These are phyloP conservation scores for Ceratina calcarata DNA, from an alignment of 1,140 invertebrate species.

Conservation along the genomic window DNA sequence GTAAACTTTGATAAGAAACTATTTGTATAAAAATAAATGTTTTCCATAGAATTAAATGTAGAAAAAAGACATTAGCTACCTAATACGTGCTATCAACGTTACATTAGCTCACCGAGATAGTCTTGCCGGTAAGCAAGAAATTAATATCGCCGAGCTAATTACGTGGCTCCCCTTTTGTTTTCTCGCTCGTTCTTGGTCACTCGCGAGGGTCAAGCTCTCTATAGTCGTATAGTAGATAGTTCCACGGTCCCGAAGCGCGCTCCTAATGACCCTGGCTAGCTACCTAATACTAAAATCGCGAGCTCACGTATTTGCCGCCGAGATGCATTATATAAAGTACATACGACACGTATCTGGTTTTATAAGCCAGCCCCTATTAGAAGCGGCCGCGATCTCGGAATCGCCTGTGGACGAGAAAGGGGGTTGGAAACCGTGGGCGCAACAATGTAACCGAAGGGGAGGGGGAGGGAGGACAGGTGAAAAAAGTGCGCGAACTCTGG, in stretches of 20 bases:
- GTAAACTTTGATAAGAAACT: no score
- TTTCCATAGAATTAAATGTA: no score
- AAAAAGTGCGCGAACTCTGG: slow-evolving; percentile 62
- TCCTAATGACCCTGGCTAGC: slow-evolving; percentile 43
- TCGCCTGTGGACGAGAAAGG: slow-evolving; percentile 18
- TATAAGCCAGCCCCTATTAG: slow-evolving; percentile 69
- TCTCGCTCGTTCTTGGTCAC: neutral
- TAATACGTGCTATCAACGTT: no score
- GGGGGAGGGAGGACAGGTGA: slow-evolving; percentile 42
- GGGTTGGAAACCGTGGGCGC: slow-evolving; percentile 17
- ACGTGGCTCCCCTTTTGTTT: slow-evolving; percentile 14
- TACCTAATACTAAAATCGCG: slow-evolving; percentile 57
- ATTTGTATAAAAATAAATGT: no score
- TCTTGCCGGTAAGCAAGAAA: slow-evolving; percentile 15
- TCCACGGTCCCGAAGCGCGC: slow-evolving; percentile 37
- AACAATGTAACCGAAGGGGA: neutral
- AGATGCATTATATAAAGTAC: slow-evolving; percentile 57
- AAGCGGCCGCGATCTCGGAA: slow-evolving; percentile 57
- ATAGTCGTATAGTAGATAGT: neutral
- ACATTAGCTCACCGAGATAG: neutral
- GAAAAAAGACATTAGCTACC: no score
- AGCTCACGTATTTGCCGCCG: slow-evolving; percentile 49
- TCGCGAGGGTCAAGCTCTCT: slow-evolving; percentile 17
- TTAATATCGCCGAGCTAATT: slow-evolving; percentile 44
- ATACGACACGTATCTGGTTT: slow-evolving; percentile 47